Evolutionary conservation across 2,888 invertebrate genomes (phyloP), one percentile per base, ranked within the genome.

Genomic region (Noctua janthina): DNA sequence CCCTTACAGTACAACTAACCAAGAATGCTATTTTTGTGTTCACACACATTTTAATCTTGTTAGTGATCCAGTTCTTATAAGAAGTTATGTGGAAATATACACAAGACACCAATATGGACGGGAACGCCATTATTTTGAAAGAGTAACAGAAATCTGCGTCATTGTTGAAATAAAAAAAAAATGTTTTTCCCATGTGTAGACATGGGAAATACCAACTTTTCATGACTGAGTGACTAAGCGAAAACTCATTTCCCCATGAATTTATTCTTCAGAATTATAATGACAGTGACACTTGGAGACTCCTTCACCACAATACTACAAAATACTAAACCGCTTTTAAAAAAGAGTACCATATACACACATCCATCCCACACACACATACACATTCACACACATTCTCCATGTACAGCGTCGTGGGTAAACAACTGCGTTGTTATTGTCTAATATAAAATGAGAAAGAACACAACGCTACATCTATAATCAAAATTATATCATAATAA

Each of bases 21-120:
- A 85, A 78, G 81, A 78, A 82, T 74, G 82, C 85, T 88, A 86
- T 89, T 86, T 90, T 79, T 75, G 75, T 82, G 46, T 78, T 20
- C 70, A 78, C 84, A 82, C 74, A 85, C 79, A 83, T 81, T 87
- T 82, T 83, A 85, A 90, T 88, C 87, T 83, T 80, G 83, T 90
- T 87, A 88, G 82, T 83, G 88, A 76, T 87, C 89, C 83, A 90
- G 79, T 84, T 89, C 76, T 86, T 74, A 76, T 76, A 51, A 56
- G 62, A 76, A 76, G 64, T 75, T 56, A 69, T 78, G 74, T 82
- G 49, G 43, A 79, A 81, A 81, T 74, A 84, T 68, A 86, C 49
- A 51, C 43, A 59, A 69, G 13, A 11, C 15, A 43, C 5, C 39
- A 64, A 17, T 51, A 35, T 71, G 39, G 7, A 64, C 67, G 43